Base-by-base conservation (phyloP, 1,140 invertebrate genomes). In the Hypsibius dujardini region DNA sequence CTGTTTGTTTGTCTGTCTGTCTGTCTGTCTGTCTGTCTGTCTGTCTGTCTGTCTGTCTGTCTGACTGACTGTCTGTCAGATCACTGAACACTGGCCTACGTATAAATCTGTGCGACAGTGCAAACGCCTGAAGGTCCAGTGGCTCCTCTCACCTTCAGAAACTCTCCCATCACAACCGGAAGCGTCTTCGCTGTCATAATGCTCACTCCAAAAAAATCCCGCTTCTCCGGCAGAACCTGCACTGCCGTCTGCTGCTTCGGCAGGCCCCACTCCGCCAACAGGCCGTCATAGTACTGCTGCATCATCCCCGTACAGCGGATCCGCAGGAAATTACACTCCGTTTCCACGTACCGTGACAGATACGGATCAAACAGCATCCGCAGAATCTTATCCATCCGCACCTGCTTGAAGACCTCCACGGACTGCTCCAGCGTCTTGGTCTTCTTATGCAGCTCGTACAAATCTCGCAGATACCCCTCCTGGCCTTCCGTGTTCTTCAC, bases 151-250 rank as follows among this genome's bases (percentile, higher is more conserved):
- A n/a, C n/a, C n/a, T n/a, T n/a, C n/a, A n/a, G n/a, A 56, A 7
- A 56, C 7, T 56, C 50, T 56, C 50, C 50, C 7, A 56, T 56
- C 50, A 56, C 7, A n/a, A n/a, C 7, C 50, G 50, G 50, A 7
- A 56, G 7, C n/a, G n/a, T n/a, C n/a, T n/a, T n/a, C n/a, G n/a
- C n/a, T n/a, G n/a, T n/a, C n/a, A n/a, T n/a, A n/a, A n/a, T 56
- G 50, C n/a, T 56, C 50, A n/a, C 7, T 7, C 7, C 7, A n/a
- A 56, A 56, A 7, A 56, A 56, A n/a, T n/a, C n/a, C 50, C 7
- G 50, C 50, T 56, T n/a, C 50, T 56, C 50, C 7, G 50, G 50
- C n/a, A 56, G 50, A 56, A 56, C 50, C n/a, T 56, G 50, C 50
- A 56, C 50, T n/a, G n/a, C n/a, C 7, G 50, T 56, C 7, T 7